Evolutionary conservation across 2,797 vertebrate genomes (phyloP), one percentile per base, ranked within the genome.

Genomic region (Pseudomugil tenellus): DNA sequence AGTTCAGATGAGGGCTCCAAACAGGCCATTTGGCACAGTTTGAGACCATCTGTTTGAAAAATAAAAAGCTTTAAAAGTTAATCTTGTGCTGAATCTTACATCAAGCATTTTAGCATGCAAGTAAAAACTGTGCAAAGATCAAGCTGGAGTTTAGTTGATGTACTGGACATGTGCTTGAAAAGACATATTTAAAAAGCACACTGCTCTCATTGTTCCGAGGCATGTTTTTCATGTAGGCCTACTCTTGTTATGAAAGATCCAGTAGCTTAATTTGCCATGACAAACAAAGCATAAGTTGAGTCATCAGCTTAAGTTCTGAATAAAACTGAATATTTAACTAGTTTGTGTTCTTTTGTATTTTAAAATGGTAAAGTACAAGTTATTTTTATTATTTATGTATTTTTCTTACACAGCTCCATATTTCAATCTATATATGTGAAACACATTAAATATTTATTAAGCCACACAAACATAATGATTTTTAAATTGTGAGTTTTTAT

Each of bases 111-210:
- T 26, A 26, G 49, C 14, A 5, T 51, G 13, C 25, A 51, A 51
- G n/a, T 23, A 51, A 51, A 51, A 51, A 11, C 14, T 31, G 49
- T 70, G 39, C 52, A 35, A 29, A 72, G 71, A 73, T 63, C 51
- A 74, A 68, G 64, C 19, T 67, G 26, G 11, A 64, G 32, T 59
- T 49, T 65, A 35, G 65, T 68, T 59, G 62, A 53, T 41, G n/a
- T 63, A 19, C 41, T 48, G 35, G 35, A 86, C 83, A 86, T 84
- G 49, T 90, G 73, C 74, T 89, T 84, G 88, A 68, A 58, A 60
- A 19, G 4, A 32, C 62, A 57, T 74, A 79, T 76, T 67, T 71
- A 60, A 80, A 86, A 73, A n/a, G n/a, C 63, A 77, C 74, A 84
- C 17, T 59, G 48, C 49, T 48, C 35, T 71, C 77, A 79, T 88